Evolutionary conservation across 2,888 invertebrate genomes (phyloP).

Genomic region (Phytoseiulus persimilis): DNA sequence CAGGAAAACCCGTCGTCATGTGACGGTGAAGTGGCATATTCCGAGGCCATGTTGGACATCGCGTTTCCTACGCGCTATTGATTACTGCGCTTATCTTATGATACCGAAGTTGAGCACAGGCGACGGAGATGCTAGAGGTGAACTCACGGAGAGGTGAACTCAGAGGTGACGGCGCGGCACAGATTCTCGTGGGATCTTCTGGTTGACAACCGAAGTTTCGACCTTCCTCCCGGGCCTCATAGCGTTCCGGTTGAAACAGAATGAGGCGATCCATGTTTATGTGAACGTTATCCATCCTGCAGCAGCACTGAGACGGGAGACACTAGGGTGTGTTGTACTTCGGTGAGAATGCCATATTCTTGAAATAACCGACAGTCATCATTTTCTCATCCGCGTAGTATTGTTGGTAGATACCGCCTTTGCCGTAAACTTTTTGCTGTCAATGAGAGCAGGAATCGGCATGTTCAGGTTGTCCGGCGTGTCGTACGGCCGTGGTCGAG

Average conservation of each 20-base stretch:
- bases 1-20: too few species aligned
- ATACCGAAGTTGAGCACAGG: too few species aligned
- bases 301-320: conserved; percentile 48
- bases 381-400: conserved; percentile 90
- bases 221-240: conserved; percentile 81
- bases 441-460: conserved; percentile 88
- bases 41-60: too few species aligned
- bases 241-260: conserved; percentile 63
- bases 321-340: conserved; percentile 65
- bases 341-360: conserved; percentile 61
- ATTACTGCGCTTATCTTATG: too few species aligned
- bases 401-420: conserved; percentile 90
- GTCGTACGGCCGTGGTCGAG: conserved; percentile 73
- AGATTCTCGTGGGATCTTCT: conserved; percentile 65
- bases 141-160: too few species aligned
- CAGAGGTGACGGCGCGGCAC: conserved; percentile 72
- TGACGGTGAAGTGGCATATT: too few species aligned
- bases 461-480: conserved; percentile 66
- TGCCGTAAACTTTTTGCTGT: conserved; percentile 84
- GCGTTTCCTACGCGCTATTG: too few species aligned
- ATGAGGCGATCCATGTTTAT: conserved; percentile 99
- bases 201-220: conserved; percentile 84
- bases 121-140: too few species aligned
- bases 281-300: conserved; percentile 82
- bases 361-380: conserved; percentile 79